Conservation (phyloP, 2,797 vertebrate genomes). For the Serranus cabrilla region DNA sequence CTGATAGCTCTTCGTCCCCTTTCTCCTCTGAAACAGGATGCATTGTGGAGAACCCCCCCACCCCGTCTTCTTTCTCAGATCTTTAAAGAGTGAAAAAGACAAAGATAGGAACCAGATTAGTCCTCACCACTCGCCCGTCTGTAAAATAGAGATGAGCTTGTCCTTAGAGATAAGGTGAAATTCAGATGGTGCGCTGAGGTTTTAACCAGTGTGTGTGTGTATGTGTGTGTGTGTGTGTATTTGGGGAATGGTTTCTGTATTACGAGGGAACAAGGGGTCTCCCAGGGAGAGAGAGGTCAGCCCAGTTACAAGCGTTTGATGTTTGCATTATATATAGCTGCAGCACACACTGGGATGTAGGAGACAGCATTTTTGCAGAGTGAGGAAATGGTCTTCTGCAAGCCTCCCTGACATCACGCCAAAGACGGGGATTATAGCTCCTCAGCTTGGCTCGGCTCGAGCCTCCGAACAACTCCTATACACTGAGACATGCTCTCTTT, state of each 20-base stretch:
- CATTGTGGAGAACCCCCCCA: constrained; percentile 13
- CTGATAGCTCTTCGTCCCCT: background rate
- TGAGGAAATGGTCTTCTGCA: constrained; percentile 78
- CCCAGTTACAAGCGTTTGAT: constrained; percentile 68
- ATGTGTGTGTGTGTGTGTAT: constrained; percentile 26
- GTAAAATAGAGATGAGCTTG: constrained; percentile 57
- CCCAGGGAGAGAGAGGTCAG: constrained; percentile 66
- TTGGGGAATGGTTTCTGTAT: constrained; percentile 60
- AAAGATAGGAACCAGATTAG: constrained; percentile 53
- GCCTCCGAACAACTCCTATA: constrained; percentile 62
- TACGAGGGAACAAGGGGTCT: constrained; percentile 62
- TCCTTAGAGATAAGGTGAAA: constrained; percentile 67
- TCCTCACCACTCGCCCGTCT: constrained; percentile 49
- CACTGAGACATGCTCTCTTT: constrained; percentile 49
- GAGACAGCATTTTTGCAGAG: constrained; percentile 77
- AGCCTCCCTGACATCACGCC: constrained; percentile 76
- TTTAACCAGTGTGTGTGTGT: constrained; percentile 34
- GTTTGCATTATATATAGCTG: constrained; percentile 76
- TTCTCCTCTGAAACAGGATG: constrained; percentile 26
- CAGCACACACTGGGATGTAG: constrained; percentile 57
- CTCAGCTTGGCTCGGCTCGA: constrained; percentile 59
- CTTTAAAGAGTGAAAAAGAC: constrained; percentile 48
- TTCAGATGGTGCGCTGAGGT: constrained; percentile 50
- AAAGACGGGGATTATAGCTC: constrained; percentile 72
- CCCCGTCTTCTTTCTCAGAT: constrained; percentile 39